Percentiles rank a stretch among this genome's conserved stretches.
These are phyloP conservation scores for Lepidonotus clava DNA, from an alignment of 2,888 invertebrate genomes.

Conservation along the genomic window DNA sequence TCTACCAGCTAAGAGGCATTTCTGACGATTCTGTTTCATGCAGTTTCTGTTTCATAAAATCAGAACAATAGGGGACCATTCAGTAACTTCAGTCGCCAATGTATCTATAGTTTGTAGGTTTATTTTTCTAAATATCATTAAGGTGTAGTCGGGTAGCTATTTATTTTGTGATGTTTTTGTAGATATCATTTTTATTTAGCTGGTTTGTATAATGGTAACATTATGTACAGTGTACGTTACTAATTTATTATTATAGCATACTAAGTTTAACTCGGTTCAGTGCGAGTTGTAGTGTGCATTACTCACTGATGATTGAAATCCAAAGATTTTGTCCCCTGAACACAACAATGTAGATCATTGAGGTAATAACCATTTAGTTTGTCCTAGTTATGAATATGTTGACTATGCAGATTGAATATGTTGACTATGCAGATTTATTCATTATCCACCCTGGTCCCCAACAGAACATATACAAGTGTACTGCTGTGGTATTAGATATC, in stretches of 20 bases:
- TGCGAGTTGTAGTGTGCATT: constrained; percentile 38
- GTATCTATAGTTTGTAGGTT: constrained; percentile 50
- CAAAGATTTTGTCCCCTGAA: constrained; percentile 23
- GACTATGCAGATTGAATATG: no score
- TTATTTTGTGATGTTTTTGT: constrained; percentile 54
- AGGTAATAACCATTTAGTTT: not conserved
- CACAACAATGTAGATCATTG: constrained; percentile 48
- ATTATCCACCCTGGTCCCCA: not conserved
- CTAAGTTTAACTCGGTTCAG: constrained; percentile 14
- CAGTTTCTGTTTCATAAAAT: not conserved
- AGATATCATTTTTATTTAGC: constrained; percentile 49
- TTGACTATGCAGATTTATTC: not conserved
- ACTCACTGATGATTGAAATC: constrained; percentile 10
- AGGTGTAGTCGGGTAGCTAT: constrained; percentile 49
- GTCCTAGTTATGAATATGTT: constrained; percentile 33
- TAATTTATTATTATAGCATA: constrained; percentile 33
- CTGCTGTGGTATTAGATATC: constrained; percentile 33
- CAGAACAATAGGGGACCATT: constrained; percentile 48
- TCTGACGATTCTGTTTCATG: constrained; percentile 33
- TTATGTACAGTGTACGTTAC: constrained; percentile 47
- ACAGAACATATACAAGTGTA: not conserved
- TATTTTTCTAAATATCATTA: constrained; percentile 49
- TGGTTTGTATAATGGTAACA: constrained; percentile 54
- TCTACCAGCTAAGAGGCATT: constrained; percentile 30
- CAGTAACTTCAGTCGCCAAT: constrained; percentile 9